Evolutionary conservation across 1,140 invertebrate genomes (phyloP), one percentile per base, ranked within the genome.

Genomic region (Pristionchus pacificus): DNA sequence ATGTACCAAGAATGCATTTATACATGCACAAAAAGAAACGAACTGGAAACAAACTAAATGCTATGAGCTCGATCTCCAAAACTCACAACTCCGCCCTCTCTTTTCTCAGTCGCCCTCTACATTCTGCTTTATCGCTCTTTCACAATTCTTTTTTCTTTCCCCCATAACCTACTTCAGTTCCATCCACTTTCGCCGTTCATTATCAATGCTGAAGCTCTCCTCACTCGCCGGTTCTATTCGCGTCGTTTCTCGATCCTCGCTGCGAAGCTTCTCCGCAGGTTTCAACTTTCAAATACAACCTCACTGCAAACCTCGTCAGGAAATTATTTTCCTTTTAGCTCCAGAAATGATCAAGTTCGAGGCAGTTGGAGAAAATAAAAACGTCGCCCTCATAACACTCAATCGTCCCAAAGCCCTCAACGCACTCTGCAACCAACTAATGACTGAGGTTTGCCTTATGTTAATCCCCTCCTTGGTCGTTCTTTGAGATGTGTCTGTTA

Each of bases 321-420:
- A 49, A 49, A 10, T 19, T 10, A 49, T 19, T 49, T 10, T 49
- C 38, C 38, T 10, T 49, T 10, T 49, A 49, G 38, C 38, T 49
- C 60, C 67, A 59, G 74, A 77, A 60, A 77, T 80, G 78, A 80
- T 81, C 64, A 80, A 78, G 57, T 29, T 75, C 27, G 77, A 80
- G 6, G 59, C 60, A 15, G 72, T 72, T 10, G 80, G 80, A 49
- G 71, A 72, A 14, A 68, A 81, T 14, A 76, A 81, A 24, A 95
- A 95, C 88, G 91, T 98, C 68, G 95, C 90, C 10, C 77, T 98
- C 0, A 92, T 99, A 70, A 92, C 91, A 25, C 84, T 97, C 59
- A 93, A 97, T 82, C 86, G 95, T 19, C 93, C 93, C 13, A 97
- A 96, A 86, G 92, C 92, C 1, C 83, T 97, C 15, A 97, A 97